Evolutionary conservation across 2,113 vertebrate species (phyloP).

Genomic region (Cromileptes altivelis): DNA sequence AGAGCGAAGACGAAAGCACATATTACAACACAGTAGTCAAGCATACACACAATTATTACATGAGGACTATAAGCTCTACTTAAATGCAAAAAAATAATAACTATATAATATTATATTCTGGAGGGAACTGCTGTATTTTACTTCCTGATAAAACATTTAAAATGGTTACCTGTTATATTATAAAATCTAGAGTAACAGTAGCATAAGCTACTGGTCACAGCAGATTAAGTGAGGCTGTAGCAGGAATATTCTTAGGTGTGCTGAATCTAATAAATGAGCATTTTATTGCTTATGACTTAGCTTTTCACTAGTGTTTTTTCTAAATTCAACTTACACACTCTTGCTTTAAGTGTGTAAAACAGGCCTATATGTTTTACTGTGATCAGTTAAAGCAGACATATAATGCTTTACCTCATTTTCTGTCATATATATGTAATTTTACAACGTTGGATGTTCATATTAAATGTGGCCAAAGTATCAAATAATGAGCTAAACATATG

Average conservation of each 20-base stretch:
- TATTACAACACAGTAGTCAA: constrained; percentile 20
- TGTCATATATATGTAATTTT: no score
- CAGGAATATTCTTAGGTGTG: neutral
- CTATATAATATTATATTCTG: neutral
- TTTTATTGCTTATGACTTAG: neutral
- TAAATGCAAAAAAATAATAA: constrained; percentile 1
- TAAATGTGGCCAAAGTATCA: no score
- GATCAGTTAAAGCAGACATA: neutral
- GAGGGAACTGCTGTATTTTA: neutral
- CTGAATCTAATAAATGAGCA: neutral
- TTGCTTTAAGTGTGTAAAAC: neutral
- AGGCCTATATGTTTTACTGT: neutral
- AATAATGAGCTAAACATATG: no score
- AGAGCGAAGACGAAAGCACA: constrained; percentile 27
- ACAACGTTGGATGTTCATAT: no score
- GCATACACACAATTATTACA: constrained; percentile 23
- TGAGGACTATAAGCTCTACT: constrained; percentile 13
- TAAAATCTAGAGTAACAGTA: neutral
- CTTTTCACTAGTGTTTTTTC: neutral
- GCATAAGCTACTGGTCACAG: neutral
- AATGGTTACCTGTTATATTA: neutral
- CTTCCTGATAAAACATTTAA: neutral
- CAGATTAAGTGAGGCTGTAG: neutral
- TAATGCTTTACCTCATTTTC: no score
- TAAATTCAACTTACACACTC: neutral